Evolutionary conservation across 2,113 vertebrate species (phyloP), one percentile per base, ranked within the genome.

Genomic region (Cynopterus brachyotis): DNA sequence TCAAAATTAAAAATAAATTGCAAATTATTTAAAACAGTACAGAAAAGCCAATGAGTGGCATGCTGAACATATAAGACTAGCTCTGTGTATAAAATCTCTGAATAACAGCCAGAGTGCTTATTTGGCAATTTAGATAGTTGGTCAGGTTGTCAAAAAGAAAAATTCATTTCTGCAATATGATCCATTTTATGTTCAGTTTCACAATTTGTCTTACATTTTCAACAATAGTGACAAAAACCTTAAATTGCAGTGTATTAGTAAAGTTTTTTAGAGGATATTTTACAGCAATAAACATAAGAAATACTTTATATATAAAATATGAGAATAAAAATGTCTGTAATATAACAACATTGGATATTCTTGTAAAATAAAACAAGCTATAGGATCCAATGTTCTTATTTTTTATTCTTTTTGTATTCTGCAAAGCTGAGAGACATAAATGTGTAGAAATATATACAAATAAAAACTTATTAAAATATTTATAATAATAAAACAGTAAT

Each of bases 301-400:
- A 67, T 60, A 24, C 3, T 79, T 42, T 40, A 35, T 22, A 57
- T 16, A 37, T 32, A 11, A 90, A 88, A 70, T 20, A 69, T 37
- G 16, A 84, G 35, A 75, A 67, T 90, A 88, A 95, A 94, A 96
- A 86, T 84, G n/a, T 40, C 37, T 67, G 5, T 26, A 73, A 53
- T 32, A 47, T 50, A 60, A 69, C 10, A 59, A n/a, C 17, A 75
- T 32, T 5, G 67, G n/a, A 42, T 62, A 26, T 73, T 87, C 24
- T 82, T 75, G 2, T 75, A 94, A 86, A 95, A 79, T 62, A 67
- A 83, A 59, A 55, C 2, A 72, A 24, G 9, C 37, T 69, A 17
- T 59, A 86, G 37, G 69, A 57, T 67, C 90, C 73, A 82, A 62
- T 50, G 60, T 62, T 80, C 28, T 45, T 84, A 37, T 3, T 47